Percentiles rank a stretch among this genome's conserved stretches.
phyloP scores from a whole-genome alignment of 2,888 invertebrate species.

The Ophion ventricosus region DNA sequence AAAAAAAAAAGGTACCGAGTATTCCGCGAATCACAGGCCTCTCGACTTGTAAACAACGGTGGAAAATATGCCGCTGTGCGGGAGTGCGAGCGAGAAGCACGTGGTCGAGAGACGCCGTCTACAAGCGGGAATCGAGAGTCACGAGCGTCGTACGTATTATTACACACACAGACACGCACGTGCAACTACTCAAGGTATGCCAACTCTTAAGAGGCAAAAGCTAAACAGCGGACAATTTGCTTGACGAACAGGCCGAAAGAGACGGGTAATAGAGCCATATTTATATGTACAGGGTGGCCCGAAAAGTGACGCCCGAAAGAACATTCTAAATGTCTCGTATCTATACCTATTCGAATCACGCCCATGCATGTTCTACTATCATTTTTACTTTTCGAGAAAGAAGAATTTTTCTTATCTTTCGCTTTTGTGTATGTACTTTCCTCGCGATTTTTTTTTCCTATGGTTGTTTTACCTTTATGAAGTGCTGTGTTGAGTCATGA shows the following conservation, averaged over 20 bases:
- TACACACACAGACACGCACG: neutral
- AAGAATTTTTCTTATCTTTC: slow-evolving; percentile 6
- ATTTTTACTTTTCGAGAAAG: neutral
- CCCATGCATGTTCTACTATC: neutral
- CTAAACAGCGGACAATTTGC: slow-evolving; percentile 5
- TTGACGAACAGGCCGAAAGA: slow-evolving; percentile 1
- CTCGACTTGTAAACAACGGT: slow-evolving; percentile 41
- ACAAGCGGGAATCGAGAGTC: slow-evolving; percentile 45
- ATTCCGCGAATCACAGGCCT: slow-evolving; percentile 15
- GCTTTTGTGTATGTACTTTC: too few relatives aligned
- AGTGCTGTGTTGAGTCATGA: too few relatives aligned
- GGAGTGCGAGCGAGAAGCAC: slow-evolving; percentile 43
- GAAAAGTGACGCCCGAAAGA: too few relatives aligned
- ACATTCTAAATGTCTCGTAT: too few relatives aligned
- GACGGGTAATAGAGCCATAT: neutral
- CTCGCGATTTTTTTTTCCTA: too few relatives aligned
- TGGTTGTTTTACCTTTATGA: too few relatives aligned
- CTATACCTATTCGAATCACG: too few relatives aligned
- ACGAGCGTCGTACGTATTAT: slow-evolving; percentile 16
- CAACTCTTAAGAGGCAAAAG: slow-evolving; percentile 10
- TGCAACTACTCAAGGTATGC: neutral
- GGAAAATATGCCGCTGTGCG: slow-evolving; percentile 32
- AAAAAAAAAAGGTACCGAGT: neutral
- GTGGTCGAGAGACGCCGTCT: slow-evolving; percentile 54
- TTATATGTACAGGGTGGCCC: too few relatives aligned